phyloP scores from a whole-genome alignment of 2,888 invertebrate species.

The Lydus trimaculatus region DNA sequence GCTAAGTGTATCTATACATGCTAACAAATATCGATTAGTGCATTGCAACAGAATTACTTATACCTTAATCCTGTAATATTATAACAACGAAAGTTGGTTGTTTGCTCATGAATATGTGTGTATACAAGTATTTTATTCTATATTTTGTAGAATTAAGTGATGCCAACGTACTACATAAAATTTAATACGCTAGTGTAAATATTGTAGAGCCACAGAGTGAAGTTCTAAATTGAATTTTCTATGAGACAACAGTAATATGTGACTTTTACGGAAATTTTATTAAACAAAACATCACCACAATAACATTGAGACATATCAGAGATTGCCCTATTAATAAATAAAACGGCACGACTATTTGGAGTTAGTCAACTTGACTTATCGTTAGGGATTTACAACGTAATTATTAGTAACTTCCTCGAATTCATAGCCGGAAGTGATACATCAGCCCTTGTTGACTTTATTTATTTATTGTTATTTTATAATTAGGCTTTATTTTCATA shows the following conservation, averaged over 20 bases:
- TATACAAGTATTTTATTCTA: background rate
- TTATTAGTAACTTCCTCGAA: no score
- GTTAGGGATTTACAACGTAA: no score
- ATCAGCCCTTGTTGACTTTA: no score
- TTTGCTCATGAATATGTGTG: background rate
- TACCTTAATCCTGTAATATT: background rate
- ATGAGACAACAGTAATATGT: constrained; percentile 9
- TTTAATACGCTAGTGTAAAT: constrained; percentile 17
- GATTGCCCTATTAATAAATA: background rate
- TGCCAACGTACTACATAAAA: constrained; percentile 13
- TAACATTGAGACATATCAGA: background rate
- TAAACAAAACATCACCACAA: background rate
- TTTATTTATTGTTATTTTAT: no score
- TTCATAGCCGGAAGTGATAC: no score
- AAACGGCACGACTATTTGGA: no score
- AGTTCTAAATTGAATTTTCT: constrained; percentile 25
- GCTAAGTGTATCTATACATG: background rate
- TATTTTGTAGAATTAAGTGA: constrained; percentile 18
- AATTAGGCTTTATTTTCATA: no score
- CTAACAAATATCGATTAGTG: background rate
- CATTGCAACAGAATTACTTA: background rate
- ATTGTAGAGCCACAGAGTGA: constrained; percentile 1
- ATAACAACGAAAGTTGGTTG: background rate
- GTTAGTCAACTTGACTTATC: no score
- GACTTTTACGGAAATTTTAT: background rate